These are phyloP conservation scores for Peromyscus maniculatus DNA, from an alignment of 2,113 vertebrate species.

Conservation along the genomic window DNA sequence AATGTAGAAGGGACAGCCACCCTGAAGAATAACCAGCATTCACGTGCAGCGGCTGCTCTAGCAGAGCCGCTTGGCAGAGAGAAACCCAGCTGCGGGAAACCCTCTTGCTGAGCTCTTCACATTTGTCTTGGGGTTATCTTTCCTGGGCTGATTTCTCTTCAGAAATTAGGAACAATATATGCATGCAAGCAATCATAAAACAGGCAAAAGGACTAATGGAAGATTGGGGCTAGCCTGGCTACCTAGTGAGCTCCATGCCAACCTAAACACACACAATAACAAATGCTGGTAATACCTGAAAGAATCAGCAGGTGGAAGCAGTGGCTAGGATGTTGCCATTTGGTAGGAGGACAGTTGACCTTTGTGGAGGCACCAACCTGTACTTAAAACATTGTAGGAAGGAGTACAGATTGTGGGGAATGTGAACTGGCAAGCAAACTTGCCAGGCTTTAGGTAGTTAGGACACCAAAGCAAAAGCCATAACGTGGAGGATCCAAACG, in stretches of 20 bases:
- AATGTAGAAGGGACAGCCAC: background rate
- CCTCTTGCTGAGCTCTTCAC: background rate
- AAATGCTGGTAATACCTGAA: background rate
- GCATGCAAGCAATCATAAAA: background rate
- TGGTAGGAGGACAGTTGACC: no score
- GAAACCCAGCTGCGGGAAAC: background rate
- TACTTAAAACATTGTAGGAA: no score
- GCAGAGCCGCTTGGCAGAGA: background rate
- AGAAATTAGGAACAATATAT: background rate
- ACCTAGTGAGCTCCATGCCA: background rate
- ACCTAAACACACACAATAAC: background rate
- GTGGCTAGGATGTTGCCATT: background rate
- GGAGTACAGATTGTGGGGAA: background rate
- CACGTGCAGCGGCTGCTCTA: accelerated
- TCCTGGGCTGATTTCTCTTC: background rate
- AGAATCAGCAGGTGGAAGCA: background rate
- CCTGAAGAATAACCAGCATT: background rate
- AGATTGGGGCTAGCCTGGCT: background rate
- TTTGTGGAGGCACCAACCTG: background rate
- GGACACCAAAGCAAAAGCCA: background rate
- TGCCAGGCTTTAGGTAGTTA: background rate
- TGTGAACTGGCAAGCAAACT: background rate
- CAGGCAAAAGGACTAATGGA: no score
- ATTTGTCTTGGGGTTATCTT: background rate
- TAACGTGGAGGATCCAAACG: no score